Conservation (phyloP, 2,113 vertebrate species). For the Syngnathoides biaculeatus region DNA sequence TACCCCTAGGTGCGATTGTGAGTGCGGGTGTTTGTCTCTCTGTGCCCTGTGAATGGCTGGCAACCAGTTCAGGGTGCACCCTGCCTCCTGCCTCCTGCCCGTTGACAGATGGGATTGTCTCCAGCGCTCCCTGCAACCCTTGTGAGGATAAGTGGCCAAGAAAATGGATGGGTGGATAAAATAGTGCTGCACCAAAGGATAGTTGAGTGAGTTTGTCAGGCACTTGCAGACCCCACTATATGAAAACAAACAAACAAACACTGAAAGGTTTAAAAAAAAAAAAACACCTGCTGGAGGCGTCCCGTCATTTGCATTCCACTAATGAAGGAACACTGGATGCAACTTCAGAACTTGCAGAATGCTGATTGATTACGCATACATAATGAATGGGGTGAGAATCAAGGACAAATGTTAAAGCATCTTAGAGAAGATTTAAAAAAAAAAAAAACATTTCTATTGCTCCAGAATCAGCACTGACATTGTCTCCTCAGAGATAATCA, state of each 20-base stretch:
- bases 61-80: no score
- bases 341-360: neutral
- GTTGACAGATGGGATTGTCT: no score
- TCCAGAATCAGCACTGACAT: neutral
- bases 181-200: neutral
- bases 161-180: neutral
- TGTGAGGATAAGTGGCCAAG: no score
- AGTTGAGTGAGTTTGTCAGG: neutral
- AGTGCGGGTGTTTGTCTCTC: no score
- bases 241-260: neutral
- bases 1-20: no score
- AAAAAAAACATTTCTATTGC: neutral
- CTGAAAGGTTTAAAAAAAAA: neutral
- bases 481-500: neutral
- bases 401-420: neutral
- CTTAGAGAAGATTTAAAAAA: no score
- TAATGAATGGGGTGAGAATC: neutral
- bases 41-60: no score
- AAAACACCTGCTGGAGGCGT: neutral
- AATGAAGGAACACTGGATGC: neutral
- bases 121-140: no score
- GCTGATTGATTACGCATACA: neutral
- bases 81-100: no score
- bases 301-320: neutral
- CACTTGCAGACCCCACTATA: neutral